Conservation (phyloP, 2,888 invertebrate genomes). For the Teleiodes luculella region DNA sequence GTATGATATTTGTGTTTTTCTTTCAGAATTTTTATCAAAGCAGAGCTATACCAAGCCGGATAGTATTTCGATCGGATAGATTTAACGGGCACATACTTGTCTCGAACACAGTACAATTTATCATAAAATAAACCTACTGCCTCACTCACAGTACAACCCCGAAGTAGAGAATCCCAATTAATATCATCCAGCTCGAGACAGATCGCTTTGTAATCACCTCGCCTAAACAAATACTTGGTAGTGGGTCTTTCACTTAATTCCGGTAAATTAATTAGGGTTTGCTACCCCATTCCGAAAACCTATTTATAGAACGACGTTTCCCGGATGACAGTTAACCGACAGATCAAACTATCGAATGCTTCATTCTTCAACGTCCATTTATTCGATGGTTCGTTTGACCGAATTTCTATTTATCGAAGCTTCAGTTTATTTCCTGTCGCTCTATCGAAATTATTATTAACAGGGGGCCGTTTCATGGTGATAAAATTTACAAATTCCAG, state of each 20-base stretch:
- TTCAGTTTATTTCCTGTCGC: no score
- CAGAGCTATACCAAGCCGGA: slow-evolving; percentile 24
- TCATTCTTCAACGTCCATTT: no score
- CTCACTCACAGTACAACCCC: background rate
- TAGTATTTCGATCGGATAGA: background rate
- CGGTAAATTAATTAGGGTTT: no score
- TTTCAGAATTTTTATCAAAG: slow-evolving; percentile 24
- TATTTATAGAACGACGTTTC: no score
- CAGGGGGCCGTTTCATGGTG: no score
- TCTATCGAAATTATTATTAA: no score
- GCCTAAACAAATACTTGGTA: slow-evolving; percentile 13
- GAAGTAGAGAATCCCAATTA: slow-evolving; percentile 8
- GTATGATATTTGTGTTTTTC: slow-evolving; percentile 14
- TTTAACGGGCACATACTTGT: slow-evolving; percentile 16
- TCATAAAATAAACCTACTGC: slow-evolving; percentile 13
- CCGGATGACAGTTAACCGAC: no score
- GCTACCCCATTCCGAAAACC: no score
- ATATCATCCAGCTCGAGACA: background rate
- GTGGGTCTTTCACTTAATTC: background rate
- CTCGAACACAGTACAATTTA: slow-evolving; percentile 7
- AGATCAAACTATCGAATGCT: no score
- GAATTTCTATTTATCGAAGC: no score
- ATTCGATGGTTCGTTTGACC: no score
- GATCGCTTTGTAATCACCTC: slow-evolving; percentile 5
- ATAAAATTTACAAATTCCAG: no score